Evolutionary conservation across 2,888 invertebrate genomes (phyloP), one percentile per base, ranked within the genome.

Genomic region (Brachyptera risi): DNA sequence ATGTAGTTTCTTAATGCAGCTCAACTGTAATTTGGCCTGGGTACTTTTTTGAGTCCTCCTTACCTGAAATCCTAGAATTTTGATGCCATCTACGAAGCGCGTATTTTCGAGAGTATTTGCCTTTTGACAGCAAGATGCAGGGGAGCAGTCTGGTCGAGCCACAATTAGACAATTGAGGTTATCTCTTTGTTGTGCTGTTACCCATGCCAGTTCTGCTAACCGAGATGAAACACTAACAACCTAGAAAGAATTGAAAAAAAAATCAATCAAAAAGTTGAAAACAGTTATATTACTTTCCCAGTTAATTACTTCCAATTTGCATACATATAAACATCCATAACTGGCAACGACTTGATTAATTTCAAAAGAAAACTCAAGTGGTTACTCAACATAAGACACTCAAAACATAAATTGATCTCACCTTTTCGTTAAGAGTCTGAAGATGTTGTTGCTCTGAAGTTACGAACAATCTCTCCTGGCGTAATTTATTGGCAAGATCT

Each of bases 401-500:
- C 9, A 26, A 56, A 17, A 54, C 31, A 31, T 49, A 76, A 31
- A 11, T 31, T 31, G 31, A 31, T 31, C 80, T 68, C 69, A 90
- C 83, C 70, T 87, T 84, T 72, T 87, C 85, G 73, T 90, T 91
- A 31, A 92, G 78, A 69, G 82, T 83, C 69, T 88, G 87, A 70
- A 92, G 83, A 73, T 90, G 85, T 71, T 87, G 85, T 73, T 90
- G 86, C 74, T 96, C 96, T 2, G 90, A 88, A 68, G 84, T 84
- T 59, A 94, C 89, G 73, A 93, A 93, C 60, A 96, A 81, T 69
- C 90, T 87, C 75, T 96, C 96, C 73, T 90, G 85, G 61, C 88
- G 83, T 67, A 94, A 78, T 73, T 88, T 87, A 67, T 79, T 78
- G 23, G 86, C 83, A 65, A 88, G 75, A 68, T 86, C 84, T 61